Evolutionary conservation across 1,140 invertebrate species (phyloP), one percentile per base, ranked within the genome.

Genomic region (Anastatus disparis): DNA sequence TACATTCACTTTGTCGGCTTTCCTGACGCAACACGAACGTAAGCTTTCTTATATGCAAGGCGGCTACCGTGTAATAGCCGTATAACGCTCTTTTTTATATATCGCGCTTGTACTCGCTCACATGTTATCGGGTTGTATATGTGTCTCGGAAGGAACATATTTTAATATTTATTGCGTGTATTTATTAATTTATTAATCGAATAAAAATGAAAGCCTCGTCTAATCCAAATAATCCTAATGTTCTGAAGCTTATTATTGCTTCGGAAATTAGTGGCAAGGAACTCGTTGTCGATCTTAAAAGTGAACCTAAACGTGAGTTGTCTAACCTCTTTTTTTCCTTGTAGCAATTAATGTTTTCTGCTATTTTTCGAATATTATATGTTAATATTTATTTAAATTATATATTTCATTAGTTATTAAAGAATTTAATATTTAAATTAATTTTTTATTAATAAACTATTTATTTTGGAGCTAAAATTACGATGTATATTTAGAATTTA

Each of bases 161-260:
- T 81, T 78, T 77, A 70, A 40, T 83, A 81, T 80, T 82, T 82
- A 80, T 83, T 79, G 58, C 59, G 52, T 71, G 74, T 81, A 81
- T 83, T 83, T 85, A 84, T 82, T 83, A 74, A 79, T 56, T 78
- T 74, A 75, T 79, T 76, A 69, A 20, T n/a, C n/a, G n/a, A n/a
- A n/a, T 44, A 13, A 71, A 81, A 82, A 92, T 92, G 90, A 90
- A 88, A 70, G 86, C 92, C 59, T 87, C 87, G 70, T 90, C 90
- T 40, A 93, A 93, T 77, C 87, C 91, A 74, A 90, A 89, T 73
- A 93, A 93, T 86, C 91, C 91, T 7, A 88, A 91, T 27, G 88
- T 89, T 4, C 82, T 93, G 64, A 93, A 94, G 78, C 74, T 93
- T 66, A 75, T 93, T 20, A 86, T 93, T 70, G 89, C 89, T 52